Evolutionary conservation across 2,888 invertebrate genomes (phyloP).

Genomic region (Ashinkailepas kermadecensis): DNA sequence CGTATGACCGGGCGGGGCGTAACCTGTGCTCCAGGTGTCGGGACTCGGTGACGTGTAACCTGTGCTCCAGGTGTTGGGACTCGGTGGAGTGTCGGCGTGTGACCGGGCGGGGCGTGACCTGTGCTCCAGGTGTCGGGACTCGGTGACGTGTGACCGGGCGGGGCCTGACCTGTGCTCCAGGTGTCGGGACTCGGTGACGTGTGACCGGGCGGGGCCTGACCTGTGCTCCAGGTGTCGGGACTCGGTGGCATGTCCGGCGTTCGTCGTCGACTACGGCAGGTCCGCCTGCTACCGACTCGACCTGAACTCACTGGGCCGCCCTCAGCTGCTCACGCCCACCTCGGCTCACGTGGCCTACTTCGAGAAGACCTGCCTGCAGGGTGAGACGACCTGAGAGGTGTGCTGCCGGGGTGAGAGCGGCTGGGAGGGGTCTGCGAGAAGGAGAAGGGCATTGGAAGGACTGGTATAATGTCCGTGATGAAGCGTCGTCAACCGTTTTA

Average conservation of each 20-base stretch:
- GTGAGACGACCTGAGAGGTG: constrained; percentile 39
- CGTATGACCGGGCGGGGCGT: too few species aligned
- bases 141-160: constrained; percentile 24
- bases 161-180: too few species aligned
- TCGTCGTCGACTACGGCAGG: constrained; percentile 26
- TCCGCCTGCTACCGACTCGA: constrained; percentile 25
- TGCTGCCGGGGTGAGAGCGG: too few species aligned
- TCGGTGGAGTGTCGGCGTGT: constrained; percentile 25
- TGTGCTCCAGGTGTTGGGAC: constrained; percentile 23
- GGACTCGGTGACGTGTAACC: constrained; percentile 13
- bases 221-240: constrained; percentile 24
- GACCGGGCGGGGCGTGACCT: too few species aligned
- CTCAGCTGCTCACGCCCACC: neutral
- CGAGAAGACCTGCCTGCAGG: constrained; percentile 55
- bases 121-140: constrained; percentile 24
- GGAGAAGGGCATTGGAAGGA: too few species aligned
- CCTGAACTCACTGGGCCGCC: constrained; percentile 10
- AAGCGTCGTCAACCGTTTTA: too few species aligned
- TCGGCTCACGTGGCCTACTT: constrained; percentile 49
- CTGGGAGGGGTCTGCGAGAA: too few species aligned
- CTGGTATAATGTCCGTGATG: too few species aligned
- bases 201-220: too few species aligned
- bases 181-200: too few species aligned
- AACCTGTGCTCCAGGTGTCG: constrained; percentile 24
- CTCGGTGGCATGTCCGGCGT: constrained; percentile 25